These are phyloP conservation scores for Callipepla squamata DNA, from an alignment of 2,113 vertebrate species.

Conservation along the genomic window DNA sequence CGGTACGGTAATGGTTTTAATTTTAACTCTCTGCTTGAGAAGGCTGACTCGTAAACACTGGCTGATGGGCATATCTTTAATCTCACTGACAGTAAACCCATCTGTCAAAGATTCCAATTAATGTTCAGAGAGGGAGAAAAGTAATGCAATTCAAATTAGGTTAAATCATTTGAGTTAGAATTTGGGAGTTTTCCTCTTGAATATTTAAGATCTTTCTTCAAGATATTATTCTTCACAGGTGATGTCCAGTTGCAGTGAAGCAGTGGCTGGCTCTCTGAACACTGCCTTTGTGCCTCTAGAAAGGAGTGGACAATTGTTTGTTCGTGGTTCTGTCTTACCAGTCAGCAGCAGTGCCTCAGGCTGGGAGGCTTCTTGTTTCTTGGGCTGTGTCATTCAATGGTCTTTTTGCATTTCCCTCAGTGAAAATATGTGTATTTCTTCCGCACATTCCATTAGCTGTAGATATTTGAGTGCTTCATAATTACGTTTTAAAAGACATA, in stretches of 20 bases:
- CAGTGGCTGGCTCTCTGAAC: neutral
- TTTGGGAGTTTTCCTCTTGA: neutral
- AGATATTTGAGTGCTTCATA: neutral
- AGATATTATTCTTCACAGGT: neutral
- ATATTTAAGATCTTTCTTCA: neutral
- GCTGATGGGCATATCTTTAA: neutral
- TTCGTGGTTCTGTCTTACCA: neutral
- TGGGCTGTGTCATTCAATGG: neutral
- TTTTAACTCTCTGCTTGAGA: conserved; percentile 22
- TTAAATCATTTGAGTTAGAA: neutral
- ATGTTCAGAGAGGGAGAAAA: neutral
- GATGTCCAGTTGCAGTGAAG: neutral
- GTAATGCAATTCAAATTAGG: neutral
- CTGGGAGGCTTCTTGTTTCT: neutral
- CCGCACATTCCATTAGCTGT: neutral
- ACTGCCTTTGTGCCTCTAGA: neutral
- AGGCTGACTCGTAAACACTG: neutral
- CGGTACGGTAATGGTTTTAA: conserved; percentile 11
- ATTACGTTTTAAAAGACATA: neutral
- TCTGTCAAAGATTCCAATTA: neutral
- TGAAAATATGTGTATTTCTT: neutral
- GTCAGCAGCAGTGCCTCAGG: neutral
- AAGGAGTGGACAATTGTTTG: neutral
- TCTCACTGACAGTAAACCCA: neutral
- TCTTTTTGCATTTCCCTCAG: neutral